Conservation (phyloP, 2,888 invertebrate genomes). For the Rhopalosiphum nymphaeae region DNA sequence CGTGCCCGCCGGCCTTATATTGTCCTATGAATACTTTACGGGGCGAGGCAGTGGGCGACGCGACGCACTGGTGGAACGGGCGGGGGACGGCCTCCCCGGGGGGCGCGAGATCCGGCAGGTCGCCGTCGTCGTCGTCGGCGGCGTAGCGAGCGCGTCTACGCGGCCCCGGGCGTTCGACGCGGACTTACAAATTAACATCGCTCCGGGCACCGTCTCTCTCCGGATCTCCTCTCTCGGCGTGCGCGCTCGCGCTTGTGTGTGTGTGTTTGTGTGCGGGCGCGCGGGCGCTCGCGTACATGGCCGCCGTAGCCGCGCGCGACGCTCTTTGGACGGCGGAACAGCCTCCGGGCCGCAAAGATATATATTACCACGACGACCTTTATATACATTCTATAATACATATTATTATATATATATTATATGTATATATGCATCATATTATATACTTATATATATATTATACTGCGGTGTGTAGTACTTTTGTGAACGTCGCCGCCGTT, state of each 20-base stretch:
- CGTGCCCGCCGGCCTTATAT: slow-evolving; percentile 44
- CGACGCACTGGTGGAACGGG: neutral
- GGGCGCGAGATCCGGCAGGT: slow-evolving; percentile 63
- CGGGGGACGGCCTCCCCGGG: slow-evolving; percentile 56
- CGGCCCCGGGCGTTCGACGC: slow-evolving; percentile 60
- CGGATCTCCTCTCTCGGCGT: slow-evolving; percentile 40
- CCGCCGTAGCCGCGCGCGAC: slow-evolving; percentile 25
- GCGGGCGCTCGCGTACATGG: neutral
- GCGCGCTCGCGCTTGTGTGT: neutral
- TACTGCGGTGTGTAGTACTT: neutral
- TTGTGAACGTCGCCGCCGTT: slow-evolving; percentile 29
- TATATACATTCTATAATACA: neutral
- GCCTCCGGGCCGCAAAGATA: slow-evolving; percentile 59
- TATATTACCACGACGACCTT: slow-evolving; percentile 63
- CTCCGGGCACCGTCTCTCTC: slow-evolving; percentile 32
- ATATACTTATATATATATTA: neutral
- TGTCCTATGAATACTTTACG: slow-evolving; percentile 60
- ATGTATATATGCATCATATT: neutral
- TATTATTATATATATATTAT: slow-evolving; percentile 16
- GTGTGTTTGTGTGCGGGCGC: neutral
- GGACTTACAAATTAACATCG: slow-evolving; percentile 65
- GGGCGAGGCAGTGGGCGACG: slow-evolving; percentile 27
- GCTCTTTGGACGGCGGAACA: slow-evolving; percentile 43
- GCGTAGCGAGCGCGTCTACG: slow-evolving; percentile 48
- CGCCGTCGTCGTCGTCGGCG: slow-evolving; percentile 58